phyloP scores from a whole-genome alignment of 2,797 vertebrate genomes.

The Leptodactylus fallax region DNA sequence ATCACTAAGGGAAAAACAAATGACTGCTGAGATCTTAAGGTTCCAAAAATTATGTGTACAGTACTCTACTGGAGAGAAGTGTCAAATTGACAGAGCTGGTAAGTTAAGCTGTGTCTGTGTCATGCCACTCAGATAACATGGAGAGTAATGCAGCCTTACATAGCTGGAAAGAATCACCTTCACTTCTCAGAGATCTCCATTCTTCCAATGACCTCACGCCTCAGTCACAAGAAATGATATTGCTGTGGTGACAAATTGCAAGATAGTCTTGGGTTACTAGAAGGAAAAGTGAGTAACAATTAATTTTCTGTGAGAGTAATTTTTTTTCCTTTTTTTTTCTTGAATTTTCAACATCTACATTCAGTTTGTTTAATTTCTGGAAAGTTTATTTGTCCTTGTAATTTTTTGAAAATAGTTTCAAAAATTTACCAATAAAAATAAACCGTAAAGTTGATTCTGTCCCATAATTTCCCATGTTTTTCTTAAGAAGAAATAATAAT shows the following conservation, averaged over 20 bases:
- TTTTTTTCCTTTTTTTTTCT: no score
- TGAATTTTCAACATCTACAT: not conserved
- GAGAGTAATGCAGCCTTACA: conserved; percentile 50
- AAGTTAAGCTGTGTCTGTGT: conserved; percentile 47
- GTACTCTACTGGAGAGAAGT: conserved; percentile 42
- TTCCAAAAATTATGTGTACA: conserved; percentile 57
- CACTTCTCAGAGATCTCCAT: conserved; percentile 44
- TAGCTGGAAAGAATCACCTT: conserved; percentile 46
- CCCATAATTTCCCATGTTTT: no score
- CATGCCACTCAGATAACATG: conserved; percentile 53
- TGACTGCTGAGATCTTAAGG: conserved; percentile 45
- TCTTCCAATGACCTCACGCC: conserved; percentile 55
- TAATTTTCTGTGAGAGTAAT: conserved; percentile 30
- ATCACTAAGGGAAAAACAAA: conserved; percentile 57
- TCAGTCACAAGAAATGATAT: conserved; percentile 58
- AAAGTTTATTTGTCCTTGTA: no score
- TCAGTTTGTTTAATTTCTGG: not conserved
- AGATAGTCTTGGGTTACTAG: conserved; percentile 51
- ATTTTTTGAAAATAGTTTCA: no score
- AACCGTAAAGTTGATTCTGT: no score
- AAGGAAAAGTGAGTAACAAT: conserved; percentile 51
- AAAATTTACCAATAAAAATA: no score
- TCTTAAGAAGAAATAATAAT: no score
- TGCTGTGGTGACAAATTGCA: conserved; percentile 57
- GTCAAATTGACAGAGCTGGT: conserved; percentile 48